These are phyloP conservation scores for Potorous gilbertii DNA, from an alignment of 2,797 vertebrate species.

Conservation along the genomic window DNA sequence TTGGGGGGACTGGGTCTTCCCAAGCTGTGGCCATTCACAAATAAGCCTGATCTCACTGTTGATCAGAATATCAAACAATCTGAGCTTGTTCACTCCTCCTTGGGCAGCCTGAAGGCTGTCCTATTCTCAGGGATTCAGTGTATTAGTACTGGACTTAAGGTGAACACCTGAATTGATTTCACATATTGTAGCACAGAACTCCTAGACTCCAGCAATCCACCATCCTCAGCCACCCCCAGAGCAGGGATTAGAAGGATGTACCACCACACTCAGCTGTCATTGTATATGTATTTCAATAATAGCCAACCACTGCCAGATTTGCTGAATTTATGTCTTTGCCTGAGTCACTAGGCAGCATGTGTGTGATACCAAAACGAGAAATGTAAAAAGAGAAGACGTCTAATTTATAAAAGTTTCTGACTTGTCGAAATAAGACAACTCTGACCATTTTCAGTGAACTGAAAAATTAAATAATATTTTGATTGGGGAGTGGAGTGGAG, in stretches of 20 bases:
- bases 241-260: neutral
- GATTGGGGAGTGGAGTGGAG: neutral
- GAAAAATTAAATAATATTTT: slow-evolving; percentile 23
- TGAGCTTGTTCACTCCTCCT: neutral
- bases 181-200: neutral
- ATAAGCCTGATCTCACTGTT: neutral
- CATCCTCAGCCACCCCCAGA: neutral
- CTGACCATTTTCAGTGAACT: neutral
- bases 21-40: neutral
- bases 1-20: no score
- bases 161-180: neutral
- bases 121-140: neutral
- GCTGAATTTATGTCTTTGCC: neutral
- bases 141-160: neutral
- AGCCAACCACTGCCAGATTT: neutral
- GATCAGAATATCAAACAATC: neutral
- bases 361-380: slow-evolving; percentile 40
- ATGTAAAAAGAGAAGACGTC: neutral
- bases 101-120: neutral
- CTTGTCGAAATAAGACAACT: neutral
- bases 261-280: neutral
- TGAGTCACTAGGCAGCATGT: neutral
- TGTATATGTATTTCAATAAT: neutral
- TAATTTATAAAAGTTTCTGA: neutral
- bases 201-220: neutral